Evolutionary conservation across 2,113 vertebrate genomes (phyloP), one percentile per base, ranked within the genome.

Genomic region (Telmatochromis sp.): DNA sequence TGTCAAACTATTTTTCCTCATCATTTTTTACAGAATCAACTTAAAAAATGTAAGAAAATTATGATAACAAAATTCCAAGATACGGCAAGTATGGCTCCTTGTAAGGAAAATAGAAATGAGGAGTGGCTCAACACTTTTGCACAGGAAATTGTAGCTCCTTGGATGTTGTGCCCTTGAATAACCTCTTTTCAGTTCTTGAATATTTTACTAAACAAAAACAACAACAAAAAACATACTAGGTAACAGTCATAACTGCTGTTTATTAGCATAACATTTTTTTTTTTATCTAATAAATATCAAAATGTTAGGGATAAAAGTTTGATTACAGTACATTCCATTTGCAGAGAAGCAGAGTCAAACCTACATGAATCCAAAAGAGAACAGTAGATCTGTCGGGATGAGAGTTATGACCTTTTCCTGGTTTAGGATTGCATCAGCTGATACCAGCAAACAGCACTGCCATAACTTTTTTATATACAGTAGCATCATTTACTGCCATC

Each of bases 271-370:
- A 90, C 87, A 93, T 82, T 40, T 88, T 91, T 93, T 86, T 68
- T 93, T 86, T 68, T 92, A 93, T 94, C 89, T 94, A 92, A 95
- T 95, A 89, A 90, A 95, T 95, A 94, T 94, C 87, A 94, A 95
- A 95, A 95, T 84, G 68, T 83, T 60, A 87, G 89, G 80, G 84
- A 87, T 92, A 63, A 58, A 87, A 81, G 49, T 86, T 92, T 89
- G 53, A 91, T 92, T 95, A 94, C 94, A 96, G 94, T 96, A 95
- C 95, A 95, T 96, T 96, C 94, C 87, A 91, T 95, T 91, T 88
- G 91, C 92, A 94, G 91, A 92, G 89, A 87, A 91, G 83, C 87
- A 88, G 87, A 86, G 81, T 91, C 87, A 85, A 89, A 91, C 87
- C 91, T 88, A 92, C 84, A 54, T 63, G 80, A 91, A 79, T 90